phyloP scores from a whole-genome alignment of 2,113 vertebrate genomes.

The Cyphotilapia sp. region DNA sequence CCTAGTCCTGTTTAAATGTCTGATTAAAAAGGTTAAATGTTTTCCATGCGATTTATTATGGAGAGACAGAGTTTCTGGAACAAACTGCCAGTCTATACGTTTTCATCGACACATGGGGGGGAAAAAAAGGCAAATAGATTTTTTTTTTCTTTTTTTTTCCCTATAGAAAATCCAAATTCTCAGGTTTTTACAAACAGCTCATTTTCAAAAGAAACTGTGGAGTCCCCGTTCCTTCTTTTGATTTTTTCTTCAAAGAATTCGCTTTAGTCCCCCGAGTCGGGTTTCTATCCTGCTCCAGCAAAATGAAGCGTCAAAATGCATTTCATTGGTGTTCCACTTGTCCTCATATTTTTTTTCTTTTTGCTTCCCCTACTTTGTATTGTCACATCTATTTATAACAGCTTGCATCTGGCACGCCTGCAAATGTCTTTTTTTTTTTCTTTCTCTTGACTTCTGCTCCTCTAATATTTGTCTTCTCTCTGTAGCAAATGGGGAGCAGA shows the following conservation, averaged over 20 bases:
- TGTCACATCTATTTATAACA: constrained; percentile 55
- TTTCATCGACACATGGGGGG: neutral
- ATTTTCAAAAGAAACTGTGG: constrained; percentile 2
- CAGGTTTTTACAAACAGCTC: neutral
- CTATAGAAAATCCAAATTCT: neutral
- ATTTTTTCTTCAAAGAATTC: constrained; percentile 47
- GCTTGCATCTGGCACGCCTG: constrained; percentile 12
- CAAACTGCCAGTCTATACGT: neutral
- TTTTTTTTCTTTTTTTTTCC: accelerated
- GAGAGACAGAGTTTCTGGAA: neutral
- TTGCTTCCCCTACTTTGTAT: constrained; percentile 17
- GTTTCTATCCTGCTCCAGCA: constrained; percentile 19
- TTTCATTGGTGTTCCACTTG: constrained; percentile 3
- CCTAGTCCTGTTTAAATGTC: constrained; percentile 5
- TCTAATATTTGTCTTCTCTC: constrained; percentile 13
- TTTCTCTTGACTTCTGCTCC: constrained; percentile 26
- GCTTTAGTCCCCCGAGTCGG: constrained; percentile 21
- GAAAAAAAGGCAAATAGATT: neutral
- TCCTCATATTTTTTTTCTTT: neutral
- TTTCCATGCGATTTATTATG: neutral
- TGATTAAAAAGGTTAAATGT: constrained; percentile 5
- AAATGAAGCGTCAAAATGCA: constrained; percentile 24
- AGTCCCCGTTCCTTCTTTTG: neutral
- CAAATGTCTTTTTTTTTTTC: neutral
- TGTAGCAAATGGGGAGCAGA: neutral